Evolutionary conservation across 2,888 invertebrate genomes (phyloP), one percentile per base, ranked within the genome.

Genomic region (Nymphalis urticae): DNA sequence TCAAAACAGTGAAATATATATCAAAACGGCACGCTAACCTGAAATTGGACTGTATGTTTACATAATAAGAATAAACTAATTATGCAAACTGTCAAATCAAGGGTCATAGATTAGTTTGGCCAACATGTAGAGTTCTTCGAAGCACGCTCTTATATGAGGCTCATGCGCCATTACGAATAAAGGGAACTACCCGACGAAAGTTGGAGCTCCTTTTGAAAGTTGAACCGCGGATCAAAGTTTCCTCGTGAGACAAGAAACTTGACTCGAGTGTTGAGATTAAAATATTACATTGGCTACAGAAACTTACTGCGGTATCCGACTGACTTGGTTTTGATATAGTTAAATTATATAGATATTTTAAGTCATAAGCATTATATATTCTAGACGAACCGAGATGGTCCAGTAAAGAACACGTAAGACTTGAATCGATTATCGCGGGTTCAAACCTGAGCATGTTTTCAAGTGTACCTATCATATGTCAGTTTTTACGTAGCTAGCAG

Each of bases 251-350:
- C 89, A 85, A 78, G 85, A 84, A 88, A 89, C 89, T 89, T 86
- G 85, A 86, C 85, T 87, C 82, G 77, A 85, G 85, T 84, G 89
- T 90, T 90, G 88, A 90, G 89, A 90, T 90, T 90, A 90, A 89
- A 90, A 90, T 88, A 88, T 89, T 88, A 88, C 86, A 84, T 84
- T 80, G 83, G 79, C 86, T 86, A 81, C 80, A 76, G 82, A 80
- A 86, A 87, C 85, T 86, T 79, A 76, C 79, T 80, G 79, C 75
- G 80, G 84, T 83, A 84, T 84, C 82, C 78, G 77, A 76, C 73
- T 75, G 76, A 76, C 76, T 79, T 76, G 79, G 77, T 79, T 69
- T 59, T 63, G 63, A 59, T 62, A 56, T 59, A 63, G 58, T 62
- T 51, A 59, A 7, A 50, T 60, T 63, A 59, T 48, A 58, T 59